phyloP scores from a whole-genome alignment of 2,113 vertebrate genomes.

The Oplegnathus fasciatus region DNA sequence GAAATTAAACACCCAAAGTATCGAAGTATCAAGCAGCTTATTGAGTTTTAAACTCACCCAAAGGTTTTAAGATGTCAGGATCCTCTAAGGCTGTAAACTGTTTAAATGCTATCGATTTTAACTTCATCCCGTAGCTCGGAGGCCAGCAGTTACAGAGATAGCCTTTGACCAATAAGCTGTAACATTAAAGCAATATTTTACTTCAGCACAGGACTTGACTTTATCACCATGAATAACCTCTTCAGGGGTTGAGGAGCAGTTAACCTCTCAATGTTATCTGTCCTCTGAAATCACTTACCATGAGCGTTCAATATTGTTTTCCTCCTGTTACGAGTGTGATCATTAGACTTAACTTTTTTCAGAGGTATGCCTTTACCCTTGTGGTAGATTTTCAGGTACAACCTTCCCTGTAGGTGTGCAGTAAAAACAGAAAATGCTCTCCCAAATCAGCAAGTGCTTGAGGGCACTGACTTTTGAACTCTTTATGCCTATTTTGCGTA shows the following conservation, averaged over 20 bases:
- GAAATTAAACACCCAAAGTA: conserved; percentile 24
- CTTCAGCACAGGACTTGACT: conserved; percentile 21
- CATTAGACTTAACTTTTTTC: background rate
- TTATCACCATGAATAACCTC: conserved; percentile 18
- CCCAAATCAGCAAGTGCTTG: background rate
- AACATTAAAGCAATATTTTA: conserved; percentile 48
- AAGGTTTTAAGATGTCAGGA: conserved; percentile 26
- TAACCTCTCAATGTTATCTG: conserved; percentile 16
- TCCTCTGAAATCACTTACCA: background rate
- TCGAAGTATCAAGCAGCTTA: conserved; percentile 4
- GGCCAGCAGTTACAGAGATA: conserved; percentile 28
- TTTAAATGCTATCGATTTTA: conserved; percentile 47
- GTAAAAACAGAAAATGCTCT: background rate
- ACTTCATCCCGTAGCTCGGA: conserved; percentile 30
- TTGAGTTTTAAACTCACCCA: conserved; percentile 21
- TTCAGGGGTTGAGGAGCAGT: conserved; percentile 19
- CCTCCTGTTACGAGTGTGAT: background rate
- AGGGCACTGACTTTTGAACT: conserved; percentile 2
- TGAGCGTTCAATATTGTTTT: background rate
- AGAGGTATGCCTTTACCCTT: background rate
- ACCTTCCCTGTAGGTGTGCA: background rate
- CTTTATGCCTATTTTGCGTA: too few relatives aligned
- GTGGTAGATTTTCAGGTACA: background rate
- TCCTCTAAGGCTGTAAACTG: conserved; percentile 20
- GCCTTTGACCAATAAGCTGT: conserved; percentile 49